Base-by-base conservation (phyloP, 2,888 invertebrate genomes). In the Cremastinae sp. region DNA sequence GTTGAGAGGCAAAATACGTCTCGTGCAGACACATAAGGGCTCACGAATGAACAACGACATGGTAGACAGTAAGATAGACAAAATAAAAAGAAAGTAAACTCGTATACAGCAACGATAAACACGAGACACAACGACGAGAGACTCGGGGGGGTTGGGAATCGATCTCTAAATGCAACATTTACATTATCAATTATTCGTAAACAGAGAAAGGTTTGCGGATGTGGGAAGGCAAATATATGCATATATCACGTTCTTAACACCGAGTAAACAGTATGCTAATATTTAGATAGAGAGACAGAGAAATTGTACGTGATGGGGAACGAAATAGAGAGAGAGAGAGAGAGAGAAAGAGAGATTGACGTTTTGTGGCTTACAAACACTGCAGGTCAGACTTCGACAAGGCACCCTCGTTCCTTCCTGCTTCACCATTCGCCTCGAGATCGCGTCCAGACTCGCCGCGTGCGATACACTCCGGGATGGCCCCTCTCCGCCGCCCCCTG, bases 381-480 rank as follows among this genome's bases (percentile, higher is more conserved):
- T 91, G 90, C 92, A 91, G 83, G 92, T 92, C 79, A 92, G 92
- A 84, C 91, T 92, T 83, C 90, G 87, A 79, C 90, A 89, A 12
- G 90, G 90, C 62, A 86, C 86, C 81, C 89, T 87, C 69, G 88
- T 79, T 38, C 86, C 65, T 61, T 88, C 87, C 77, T 86, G 85
- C 72, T 87, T 89, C 22, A 87, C 84, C 76, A 84, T 82, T 76
- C 91, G 87, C 80, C 90, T 90, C 68, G 92, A 91, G 82, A 93
- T 92, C 73, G 92, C 92, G 84, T 93, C 93, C 84, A 92, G 86
- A 81, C 92, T 92, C 62, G 92, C 91, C 18, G 93, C 92, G 82
- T 92, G 92, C 58, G 92, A 91, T 49, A 90, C 89, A 76, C 90
- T 86, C 36, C 89, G 84, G 34, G 90, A 88, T 1, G 88, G 88